A percentile compares a stretch with the other conserved stretches of the same genome.
These are phyloP conservation scores for Coelopa frigida DNA, from an alignment of 1,140 invertebrate genomes.

Conservation along the genomic window DNA sequence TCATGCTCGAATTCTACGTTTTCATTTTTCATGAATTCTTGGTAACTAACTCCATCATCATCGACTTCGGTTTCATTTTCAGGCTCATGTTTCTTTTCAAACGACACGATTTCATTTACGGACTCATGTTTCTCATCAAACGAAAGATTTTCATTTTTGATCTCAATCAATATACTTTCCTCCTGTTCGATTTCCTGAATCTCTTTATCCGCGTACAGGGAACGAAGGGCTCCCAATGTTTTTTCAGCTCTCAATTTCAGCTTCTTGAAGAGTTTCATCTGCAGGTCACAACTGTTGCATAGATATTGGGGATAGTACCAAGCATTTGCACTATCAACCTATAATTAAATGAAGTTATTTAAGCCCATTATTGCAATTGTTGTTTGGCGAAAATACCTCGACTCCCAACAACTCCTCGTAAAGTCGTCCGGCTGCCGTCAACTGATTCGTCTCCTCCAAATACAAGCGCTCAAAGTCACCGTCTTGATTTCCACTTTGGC, in stretches of 20 bases:
- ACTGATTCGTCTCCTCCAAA: background rate
- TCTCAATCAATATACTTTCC: too few relatives aligned
- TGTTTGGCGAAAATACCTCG: background rate
- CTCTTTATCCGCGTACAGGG: too few relatives aligned
- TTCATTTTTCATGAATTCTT: too few relatives aligned
- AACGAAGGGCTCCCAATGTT: slow-evolving; percentile 3
- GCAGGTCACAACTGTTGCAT: slow-evolving; percentile 15
- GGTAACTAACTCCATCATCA: too few relatives aligned
- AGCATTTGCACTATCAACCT: slow-evolving; percentile 2
- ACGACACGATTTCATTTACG: too few relatives aligned
- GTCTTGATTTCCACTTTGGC: slow-evolving; percentile 12
- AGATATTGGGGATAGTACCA: slow-evolving; percentile 11
- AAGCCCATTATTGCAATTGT: background rate
- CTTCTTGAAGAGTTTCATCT: slow-evolving; percentile 13
- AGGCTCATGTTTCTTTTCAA: too few relatives aligned
- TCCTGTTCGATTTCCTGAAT: too few relatives aligned
- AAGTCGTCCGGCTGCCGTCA: slow-evolving; percentile 4
- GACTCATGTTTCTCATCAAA: too few relatives aligned
- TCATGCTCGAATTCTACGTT: too few relatives aligned
- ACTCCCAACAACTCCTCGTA: slow-evolving; percentile 10
- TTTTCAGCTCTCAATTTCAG: slow-evolving; percentile 1
- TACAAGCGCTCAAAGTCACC: slow-evolving; percentile 10
- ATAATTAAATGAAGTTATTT: background rate
- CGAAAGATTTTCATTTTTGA: too few relatives aligned
- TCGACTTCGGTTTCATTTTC: too few relatives aligned